Evolutionary conservation across 1,140 invertebrate genomes (phyloP).

Genomic region (Drosophila nebulosa): DNA sequence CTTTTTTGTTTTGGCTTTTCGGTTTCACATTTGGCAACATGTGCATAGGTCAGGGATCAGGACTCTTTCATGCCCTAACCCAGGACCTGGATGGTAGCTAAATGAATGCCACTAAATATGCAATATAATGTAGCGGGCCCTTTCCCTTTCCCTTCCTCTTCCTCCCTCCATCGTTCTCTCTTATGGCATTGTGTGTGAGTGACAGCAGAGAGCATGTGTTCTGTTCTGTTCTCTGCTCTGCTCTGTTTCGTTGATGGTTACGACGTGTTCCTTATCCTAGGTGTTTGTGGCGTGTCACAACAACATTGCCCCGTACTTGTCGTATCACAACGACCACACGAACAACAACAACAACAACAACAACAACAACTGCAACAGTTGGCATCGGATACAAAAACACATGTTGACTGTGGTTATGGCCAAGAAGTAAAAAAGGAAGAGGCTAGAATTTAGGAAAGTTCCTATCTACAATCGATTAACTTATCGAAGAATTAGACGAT

Average conservation of each 20-base stretch:
- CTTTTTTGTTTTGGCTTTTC: slow-evolving; percentile 58
- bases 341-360: slow-evolving; percentile 13
- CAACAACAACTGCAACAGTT: slow-evolving; percentile 58
- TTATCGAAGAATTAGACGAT: neutral
- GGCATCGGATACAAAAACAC: slow-evolving; percentile 52
- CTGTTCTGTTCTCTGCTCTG: too few relatives aligned
- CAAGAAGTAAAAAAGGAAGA: neutral
- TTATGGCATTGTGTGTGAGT: slow-evolving; percentile 10
- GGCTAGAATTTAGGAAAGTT: slow-evolving; percentile 18
- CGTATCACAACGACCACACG: slow-evolving; percentile 21
- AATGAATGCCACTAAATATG: slow-evolving; percentile 73
- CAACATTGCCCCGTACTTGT: slow-evolving; percentile 32
- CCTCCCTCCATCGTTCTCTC: neutral
- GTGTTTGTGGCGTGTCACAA: slow-evolving; percentile 68
- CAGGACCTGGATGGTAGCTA: slow-evolving; percentile 21
- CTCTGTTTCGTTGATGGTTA: neutral
- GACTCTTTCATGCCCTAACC: slow-evolving; percentile 9
- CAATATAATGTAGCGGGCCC: slow-evolving; percentile 49
- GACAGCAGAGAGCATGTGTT: slow-evolving; percentile 38
- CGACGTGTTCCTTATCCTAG: slow-evolving; percentile 5
- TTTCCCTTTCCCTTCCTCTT: neutral
- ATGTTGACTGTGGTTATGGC: slow-evolving; percentile 39
- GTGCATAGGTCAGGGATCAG: slow-evolving; percentile 61
- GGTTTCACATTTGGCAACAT: slow-evolving; percentile 62
- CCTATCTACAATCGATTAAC: neutral